A percentile compares a stretch with the other conserved stretches of the same genome.
phyloP scores from a whole-genome alignment of 2,113 vertebrate genomes.

The Urocynchramus pylzowi region DNA sequence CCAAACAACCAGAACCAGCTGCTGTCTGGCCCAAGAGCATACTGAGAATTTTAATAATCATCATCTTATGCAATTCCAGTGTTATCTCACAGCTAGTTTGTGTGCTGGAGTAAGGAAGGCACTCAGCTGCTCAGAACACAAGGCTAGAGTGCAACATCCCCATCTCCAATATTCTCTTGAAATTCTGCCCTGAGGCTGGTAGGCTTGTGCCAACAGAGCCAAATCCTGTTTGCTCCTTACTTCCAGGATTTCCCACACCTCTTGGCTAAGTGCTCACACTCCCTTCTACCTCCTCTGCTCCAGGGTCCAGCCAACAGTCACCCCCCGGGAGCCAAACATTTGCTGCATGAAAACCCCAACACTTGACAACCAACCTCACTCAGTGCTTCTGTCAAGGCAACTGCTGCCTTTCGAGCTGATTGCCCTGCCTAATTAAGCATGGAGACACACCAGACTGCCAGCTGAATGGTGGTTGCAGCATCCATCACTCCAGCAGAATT shows the following conservation, averaged over 20 bases:
- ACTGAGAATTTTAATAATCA: neutral
- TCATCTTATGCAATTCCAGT: neutral
- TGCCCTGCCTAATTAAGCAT: slow-evolving; percentile 39
- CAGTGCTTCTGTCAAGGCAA: slow-evolving; percentile 20
- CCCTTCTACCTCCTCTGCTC: neutral
- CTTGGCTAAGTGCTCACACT: neutral
- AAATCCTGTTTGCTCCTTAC: neutral
- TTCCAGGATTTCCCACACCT: neutral
- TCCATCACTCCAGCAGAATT: slow-evolving; percentile 7
- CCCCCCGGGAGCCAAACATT: neutral
- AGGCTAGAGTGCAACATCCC: neutral
- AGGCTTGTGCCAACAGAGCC: neutral
- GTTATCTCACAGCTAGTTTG: neutral
- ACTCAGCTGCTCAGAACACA: neutral
- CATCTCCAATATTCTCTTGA: neutral
- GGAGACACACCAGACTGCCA: neutral
- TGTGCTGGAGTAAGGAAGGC: neutral
- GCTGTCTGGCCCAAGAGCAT: neutral
- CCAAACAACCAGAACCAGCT: neutral
- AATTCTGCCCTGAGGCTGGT: neutral
- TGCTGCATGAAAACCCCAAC: neutral
- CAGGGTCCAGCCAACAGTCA: neutral
- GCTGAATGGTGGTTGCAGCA: neutral
- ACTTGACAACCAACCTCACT: neutral
- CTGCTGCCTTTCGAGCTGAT: slow-evolving; percentile 30